These are phyloP conservation scores for Pseudomyrmex dendroicus DNA, from an alignment of 1,140 invertebrate genomes.

Conservation along the genomic window DNA sequence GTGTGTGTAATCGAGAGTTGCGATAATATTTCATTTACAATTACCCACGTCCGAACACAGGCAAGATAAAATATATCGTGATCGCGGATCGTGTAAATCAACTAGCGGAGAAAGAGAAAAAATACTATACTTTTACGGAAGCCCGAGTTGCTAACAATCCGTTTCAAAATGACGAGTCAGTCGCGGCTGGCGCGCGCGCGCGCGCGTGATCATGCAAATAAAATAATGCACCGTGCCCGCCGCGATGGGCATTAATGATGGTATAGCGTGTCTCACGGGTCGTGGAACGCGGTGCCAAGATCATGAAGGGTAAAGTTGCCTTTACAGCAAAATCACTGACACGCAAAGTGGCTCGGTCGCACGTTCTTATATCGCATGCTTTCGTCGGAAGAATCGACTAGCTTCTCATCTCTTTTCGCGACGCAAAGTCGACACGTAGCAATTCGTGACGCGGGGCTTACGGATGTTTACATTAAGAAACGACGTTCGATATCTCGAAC, in stretches of 20 bases:
- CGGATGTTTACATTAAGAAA: slow-evolving; percentile 10
- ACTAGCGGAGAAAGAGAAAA: neutral
- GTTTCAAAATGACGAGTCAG: slow-evolving; percentile 52
- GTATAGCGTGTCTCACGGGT: slow-evolving; percentile 61
- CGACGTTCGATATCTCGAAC: neutral
- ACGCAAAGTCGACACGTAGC: slow-evolving; percentile 17
- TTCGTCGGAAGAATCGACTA: slow-evolving; percentile 32
- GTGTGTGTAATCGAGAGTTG: neutral
- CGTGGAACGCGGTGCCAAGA: slow-evolving; percentile 68
- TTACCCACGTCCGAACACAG: neutral
- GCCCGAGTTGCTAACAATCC: slow-evolving; percentile 1
- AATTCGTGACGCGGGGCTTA: neutral
- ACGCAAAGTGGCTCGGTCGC: slow-evolving; percentile 65
- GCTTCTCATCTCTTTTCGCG: slow-evolving; percentile 22
- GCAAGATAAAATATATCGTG: neutral
- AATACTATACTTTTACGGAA: slow-evolving; percentile 25
- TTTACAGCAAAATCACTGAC: slow-evolving; percentile 54
- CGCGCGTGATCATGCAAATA: slow-evolving; percentile 62
- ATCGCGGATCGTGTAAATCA: slow-evolving; percentile 10
- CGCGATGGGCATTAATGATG: slow-evolving; percentile 56
- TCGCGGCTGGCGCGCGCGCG: too few relatives aligned
- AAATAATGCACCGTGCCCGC: slow-evolving; percentile 59
- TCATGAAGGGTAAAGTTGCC: slow-evolving; percentile 63
- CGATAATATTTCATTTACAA: neutral
- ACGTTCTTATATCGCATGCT: slow-evolving; percentile 55